Evolutionary conservation across 2,797 vertebrate species (phyloP).

Genomic region (Linurgus olivaceus): DNA sequence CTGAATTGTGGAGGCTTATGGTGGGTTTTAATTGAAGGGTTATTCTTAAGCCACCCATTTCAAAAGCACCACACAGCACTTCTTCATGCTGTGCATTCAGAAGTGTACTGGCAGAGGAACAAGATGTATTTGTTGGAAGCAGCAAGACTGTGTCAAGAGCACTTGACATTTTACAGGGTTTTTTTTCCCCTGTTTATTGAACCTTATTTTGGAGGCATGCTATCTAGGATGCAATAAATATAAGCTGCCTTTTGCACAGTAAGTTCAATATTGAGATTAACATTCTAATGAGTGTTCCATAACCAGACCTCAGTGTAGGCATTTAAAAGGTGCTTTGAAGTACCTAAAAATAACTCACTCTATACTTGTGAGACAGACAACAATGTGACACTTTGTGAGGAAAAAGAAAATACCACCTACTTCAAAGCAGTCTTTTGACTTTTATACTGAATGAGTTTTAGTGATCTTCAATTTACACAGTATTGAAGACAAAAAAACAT

Average conservation of each 20-base stretch:
- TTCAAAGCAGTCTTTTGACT: not conserved
- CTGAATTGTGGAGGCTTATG: not conserved
- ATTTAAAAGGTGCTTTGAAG: not conserved
- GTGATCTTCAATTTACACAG: not conserved
- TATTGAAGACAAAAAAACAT: not conserved
- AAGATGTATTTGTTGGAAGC: not conserved
- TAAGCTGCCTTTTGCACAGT: not conserved
- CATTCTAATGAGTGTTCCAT: not conserved
- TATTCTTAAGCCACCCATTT: not conserved
- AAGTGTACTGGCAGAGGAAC: not conserved
- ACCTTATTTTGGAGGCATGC: not conserved
- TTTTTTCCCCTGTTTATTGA: not conserved
- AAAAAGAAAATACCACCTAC: not conserved
- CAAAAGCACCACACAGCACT: not conserved
- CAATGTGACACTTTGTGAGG: not conserved
- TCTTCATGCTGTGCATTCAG: not conserved
- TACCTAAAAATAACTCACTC: not conserved
- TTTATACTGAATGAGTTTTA: not conserved
- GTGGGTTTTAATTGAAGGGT: not conserved
- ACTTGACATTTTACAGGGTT: not conserved
- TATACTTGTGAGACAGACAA: not conserved
- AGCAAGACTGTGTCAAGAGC: not conserved
- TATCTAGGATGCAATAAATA: not conserved
- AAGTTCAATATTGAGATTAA: not conserved
- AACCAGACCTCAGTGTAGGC: not conserved